phyloP scores from a whole-genome alignment of 2,797 vertebrate species.

The Galago senegalensis region DNA sequence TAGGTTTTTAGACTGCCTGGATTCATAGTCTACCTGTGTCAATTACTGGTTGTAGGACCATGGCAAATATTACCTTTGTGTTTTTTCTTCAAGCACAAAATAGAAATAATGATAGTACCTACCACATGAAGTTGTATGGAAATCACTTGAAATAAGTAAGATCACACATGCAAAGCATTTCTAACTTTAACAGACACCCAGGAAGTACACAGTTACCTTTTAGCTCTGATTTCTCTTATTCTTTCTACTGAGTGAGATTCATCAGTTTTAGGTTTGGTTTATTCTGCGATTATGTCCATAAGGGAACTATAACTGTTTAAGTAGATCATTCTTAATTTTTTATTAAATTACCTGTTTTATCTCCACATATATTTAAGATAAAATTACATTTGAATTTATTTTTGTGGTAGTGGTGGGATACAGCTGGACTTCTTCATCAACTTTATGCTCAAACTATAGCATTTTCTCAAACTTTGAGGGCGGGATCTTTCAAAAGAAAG shows the following conservation, averaged over 20 bases:
- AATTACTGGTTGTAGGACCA: background rate
- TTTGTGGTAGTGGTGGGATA: background rate
- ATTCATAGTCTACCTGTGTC: background rate
- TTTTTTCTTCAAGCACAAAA: background rate
- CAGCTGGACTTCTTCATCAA: background rate
- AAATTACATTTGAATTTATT: constrained; percentile 34
- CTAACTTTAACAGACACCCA: background rate
- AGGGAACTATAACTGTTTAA: background rate
- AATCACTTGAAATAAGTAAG: background rate
- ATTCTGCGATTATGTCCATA: background rate
- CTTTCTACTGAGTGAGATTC: background rate
- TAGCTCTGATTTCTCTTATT: background rate
- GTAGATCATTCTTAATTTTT: background rate
- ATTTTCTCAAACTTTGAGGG: constrained; percentile 10
- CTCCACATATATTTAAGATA: background rate
- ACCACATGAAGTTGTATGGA: background rate
- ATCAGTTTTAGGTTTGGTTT: background rate
- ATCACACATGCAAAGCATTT: background rate
- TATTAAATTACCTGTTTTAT: background rate
- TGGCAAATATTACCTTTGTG: background rate
- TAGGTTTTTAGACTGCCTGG: background rate
- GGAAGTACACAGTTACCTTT: background rate
- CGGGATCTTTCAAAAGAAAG: background rate
- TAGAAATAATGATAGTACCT: background rate
- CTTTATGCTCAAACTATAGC: background rate